A percentile compares a stretch with the other conserved stretches of the same genome.
Evolutionary conservation across 2,113 vertebrate species (phyloP).

Genomic region (Chloebia gouldiae): DNA sequence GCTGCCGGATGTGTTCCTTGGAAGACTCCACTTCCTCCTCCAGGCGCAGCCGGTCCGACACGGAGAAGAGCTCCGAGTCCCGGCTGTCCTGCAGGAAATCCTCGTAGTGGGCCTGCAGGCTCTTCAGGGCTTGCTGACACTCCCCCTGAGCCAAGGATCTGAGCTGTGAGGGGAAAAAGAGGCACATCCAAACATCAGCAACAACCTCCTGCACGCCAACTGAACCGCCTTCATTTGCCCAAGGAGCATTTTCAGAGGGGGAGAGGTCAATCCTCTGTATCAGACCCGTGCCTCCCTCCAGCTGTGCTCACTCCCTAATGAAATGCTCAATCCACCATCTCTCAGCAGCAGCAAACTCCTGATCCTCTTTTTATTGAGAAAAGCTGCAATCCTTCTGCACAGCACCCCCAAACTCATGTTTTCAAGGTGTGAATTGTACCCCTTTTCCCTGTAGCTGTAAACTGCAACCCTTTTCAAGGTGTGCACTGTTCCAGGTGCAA

Average conservation of each 20-base stretch:
- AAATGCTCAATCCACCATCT: rapidly evolving
- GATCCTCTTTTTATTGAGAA: background rate
- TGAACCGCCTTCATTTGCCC: rapidly evolving
- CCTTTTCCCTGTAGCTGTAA: background rate
- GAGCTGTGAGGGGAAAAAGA: constrained; percentile 71
- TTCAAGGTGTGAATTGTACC: background rate
- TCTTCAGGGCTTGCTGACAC: constrained; percentile 83
- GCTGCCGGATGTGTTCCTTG: constrained; percentile 83
- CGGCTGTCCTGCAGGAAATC: constrained; percentile 92
- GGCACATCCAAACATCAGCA: background rate
- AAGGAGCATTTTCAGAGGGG: background rate
- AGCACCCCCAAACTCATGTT: background rate
- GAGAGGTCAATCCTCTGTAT: background rate
- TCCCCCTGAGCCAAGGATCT: constrained; percentile 79
- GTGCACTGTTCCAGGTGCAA: background rate
- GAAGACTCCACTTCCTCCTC: constrained; percentile 86
- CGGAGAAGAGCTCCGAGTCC: constrained; percentile 86
- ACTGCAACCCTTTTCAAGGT: background rate
- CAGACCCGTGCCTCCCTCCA: background rate
- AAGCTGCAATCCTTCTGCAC: background rate
- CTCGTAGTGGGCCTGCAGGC: constrained; percentile 83
- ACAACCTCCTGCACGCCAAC: rapidly evolving
- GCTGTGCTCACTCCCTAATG: background rate
- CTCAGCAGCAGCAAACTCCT: background rate
- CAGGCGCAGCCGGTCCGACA: constrained; percentile 80